Conservation (phyloP, 2,797 vertebrate species). For the Paguma larvata region DNA sequence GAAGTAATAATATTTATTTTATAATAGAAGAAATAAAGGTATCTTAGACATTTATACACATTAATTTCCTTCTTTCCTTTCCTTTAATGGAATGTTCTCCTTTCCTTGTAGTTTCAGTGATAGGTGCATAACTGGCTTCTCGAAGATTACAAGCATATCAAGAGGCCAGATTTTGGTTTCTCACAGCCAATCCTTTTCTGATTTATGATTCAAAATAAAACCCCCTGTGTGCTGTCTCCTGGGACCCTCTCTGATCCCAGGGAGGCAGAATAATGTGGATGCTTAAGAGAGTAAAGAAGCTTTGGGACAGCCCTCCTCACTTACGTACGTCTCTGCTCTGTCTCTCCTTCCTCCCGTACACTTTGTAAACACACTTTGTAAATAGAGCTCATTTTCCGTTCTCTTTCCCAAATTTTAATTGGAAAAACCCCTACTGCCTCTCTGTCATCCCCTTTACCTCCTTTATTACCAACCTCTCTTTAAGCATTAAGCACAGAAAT, state of each 20-base stretch:
- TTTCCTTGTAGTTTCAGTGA: background rate
- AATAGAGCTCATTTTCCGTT: background rate
- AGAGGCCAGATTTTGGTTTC: background rate
- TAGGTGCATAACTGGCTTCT: background rate
- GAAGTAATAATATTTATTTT: conserved; percentile 41
- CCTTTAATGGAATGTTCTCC: background rate
- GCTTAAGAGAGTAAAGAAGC: background rate
- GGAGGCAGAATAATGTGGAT: background rate
- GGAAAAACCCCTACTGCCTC: background rate
- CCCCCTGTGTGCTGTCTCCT: background rate
- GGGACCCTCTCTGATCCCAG: background rate
- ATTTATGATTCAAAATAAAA: conserved; percentile 11
- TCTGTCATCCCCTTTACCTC: background rate
- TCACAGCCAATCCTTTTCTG: conserved; percentile 15
- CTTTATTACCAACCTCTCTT: background rate
- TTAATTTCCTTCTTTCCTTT: background rate
- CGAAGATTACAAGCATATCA: background rate
- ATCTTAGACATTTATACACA: background rate
- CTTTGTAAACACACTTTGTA: background rate
- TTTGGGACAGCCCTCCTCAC: background rate
- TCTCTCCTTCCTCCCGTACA: accelerated
- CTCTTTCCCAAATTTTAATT: background rate
- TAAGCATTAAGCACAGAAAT: background rate
- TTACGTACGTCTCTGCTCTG: background rate
- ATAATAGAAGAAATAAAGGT: background rate